These are phyloP conservation scores for Lycia hirtaria DNA, from an alignment of 2,888 invertebrate species.

Conservation along the genomic window DNA sequence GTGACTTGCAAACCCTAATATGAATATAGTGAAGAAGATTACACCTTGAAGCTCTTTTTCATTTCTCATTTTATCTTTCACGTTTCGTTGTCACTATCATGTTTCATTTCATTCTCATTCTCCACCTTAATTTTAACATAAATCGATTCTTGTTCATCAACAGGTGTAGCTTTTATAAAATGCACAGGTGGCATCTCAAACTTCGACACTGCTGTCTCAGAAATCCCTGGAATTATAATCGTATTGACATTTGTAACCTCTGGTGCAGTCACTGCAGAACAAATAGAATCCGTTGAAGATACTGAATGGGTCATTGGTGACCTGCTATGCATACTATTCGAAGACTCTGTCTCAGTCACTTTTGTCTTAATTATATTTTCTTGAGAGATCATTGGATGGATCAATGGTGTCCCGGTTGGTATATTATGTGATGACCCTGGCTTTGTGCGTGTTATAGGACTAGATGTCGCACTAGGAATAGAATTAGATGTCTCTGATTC, in stretches of 20 bases:
- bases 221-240: neutral
- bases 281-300: neutral
- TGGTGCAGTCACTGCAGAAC: neutral
- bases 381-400: neutral
- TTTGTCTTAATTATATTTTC: no score
- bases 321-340: no score
- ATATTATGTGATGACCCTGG: neutral
- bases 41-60: no score
- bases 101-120: neutral
- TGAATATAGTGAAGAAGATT: no score
- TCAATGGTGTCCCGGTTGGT: neutral
- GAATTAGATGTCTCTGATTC: no score
- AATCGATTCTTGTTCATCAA: neutral
- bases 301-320: neutral
- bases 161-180: neutral
- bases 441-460: neutral
- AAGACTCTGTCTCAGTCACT: no score
- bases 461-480: neutral
- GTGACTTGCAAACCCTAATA: no score
- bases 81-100: neutral
- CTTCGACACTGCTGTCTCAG: neutral
- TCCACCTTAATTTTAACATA: neutral
- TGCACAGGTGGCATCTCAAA: neutral
- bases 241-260: neutral
- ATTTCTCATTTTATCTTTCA: neutral